phyloP scores from a whole-genome alignment of 1,140 invertebrate genomes.

The Papilio polytes region DNA sequence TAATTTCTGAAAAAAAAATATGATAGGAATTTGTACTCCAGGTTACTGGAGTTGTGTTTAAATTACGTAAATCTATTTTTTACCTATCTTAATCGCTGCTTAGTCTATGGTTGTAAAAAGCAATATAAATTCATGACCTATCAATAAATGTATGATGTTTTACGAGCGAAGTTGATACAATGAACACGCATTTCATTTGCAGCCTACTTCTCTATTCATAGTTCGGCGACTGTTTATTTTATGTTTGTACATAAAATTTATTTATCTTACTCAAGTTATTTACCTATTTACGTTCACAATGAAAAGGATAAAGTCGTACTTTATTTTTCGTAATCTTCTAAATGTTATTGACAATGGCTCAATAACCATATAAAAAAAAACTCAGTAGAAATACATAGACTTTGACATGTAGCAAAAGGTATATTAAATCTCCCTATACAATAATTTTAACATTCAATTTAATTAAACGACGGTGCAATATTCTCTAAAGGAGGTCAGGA shows the following conservation, averaged over 20 bases:
- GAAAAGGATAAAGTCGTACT: neutral
- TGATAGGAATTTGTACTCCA: neutral
- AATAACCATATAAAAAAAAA: neutral
- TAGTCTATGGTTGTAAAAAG: conserved; percentile 13
- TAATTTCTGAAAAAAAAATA: neutral
- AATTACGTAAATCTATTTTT: neutral
- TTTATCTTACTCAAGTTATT: neutral
- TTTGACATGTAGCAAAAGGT: too few species aligned
- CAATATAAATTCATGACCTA: conserved; percentile 28
- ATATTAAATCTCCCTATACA: too few species aligned
- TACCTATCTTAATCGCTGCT: neutral
- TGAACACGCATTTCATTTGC: conserved; percentile 23
- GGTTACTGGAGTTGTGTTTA: neutral
- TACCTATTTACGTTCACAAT: neutral
- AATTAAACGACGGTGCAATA: too few species aligned
- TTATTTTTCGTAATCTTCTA: neutral
- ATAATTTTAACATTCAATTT: too few species aligned
- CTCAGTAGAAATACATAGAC: neutral
- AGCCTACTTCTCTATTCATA: conserved; percentile 13
- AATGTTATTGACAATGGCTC: neutral
- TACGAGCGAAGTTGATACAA: conserved; percentile 1
- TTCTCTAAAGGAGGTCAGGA: too few species aligned
- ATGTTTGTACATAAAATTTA: conserved; percentile 19
- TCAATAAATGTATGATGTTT: conserved; percentile 25
- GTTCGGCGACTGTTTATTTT: conserved; percentile 17